phyloP scores from a whole-genome alignment of 2,797 vertebrate species.

The Naso thynnoides region DNA sequence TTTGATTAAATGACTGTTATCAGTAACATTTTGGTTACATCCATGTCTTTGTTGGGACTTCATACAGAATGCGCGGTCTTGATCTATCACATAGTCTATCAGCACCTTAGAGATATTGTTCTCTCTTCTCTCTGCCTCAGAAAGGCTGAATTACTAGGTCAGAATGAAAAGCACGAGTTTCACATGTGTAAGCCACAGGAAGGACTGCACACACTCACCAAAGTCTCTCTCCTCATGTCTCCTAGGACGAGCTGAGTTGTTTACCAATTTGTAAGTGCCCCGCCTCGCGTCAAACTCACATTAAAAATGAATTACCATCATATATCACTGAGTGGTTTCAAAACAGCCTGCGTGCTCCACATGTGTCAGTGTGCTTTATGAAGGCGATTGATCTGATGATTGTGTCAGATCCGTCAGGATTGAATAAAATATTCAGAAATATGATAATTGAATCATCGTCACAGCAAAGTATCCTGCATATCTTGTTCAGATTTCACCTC shows the following conservation, averaged over 20 bases:
- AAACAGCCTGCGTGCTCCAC: slow-evolving; percentile 28
- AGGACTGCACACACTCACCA: slow-evolving; percentile 59
- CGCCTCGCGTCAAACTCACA: slow-evolving; percentile 45
- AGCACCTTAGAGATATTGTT: slow-evolving; percentile 48
- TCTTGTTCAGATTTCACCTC: slow-evolving; percentile 15
- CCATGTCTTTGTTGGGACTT: slow-evolving; percentile 49
- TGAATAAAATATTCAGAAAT: slow-evolving; percentile 27
- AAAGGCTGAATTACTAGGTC: slow-evolving; percentile 69
- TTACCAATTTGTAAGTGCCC: slow-evolving; percentile 58
- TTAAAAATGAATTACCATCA: slow-evolving; percentile 70
- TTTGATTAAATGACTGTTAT: slow-evolving; percentile 40
- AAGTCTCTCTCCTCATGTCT: slow-evolving; percentile 39
- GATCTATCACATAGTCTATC: slow-evolving; percentile 66
- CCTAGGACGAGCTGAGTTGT: slow-evolving; percentile 49
- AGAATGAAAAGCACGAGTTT: slow-evolving; percentile 79
- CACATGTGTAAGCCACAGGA: slow-evolving; percentile 61
- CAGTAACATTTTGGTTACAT: slow-evolving; percentile 49
- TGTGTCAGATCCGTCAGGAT: slow-evolving; percentile 13
- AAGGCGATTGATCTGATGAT: slow-evolving; percentile 28
- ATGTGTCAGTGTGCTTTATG: slow-evolving; percentile 23
- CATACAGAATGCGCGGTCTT: slow-evolving; percentile 49
- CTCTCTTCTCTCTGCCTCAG: slow-evolving; percentile 46
- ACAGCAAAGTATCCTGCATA: slow-evolving; percentile 4
- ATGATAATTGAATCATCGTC: slow-evolving; percentile 26
- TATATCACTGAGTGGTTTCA: slow-evolving; percentile 47